These are phyloP conservation scores for Thamnaconus septentrionalis DNA, from an alignment of 2,113 vertebrate genomes.

Conservation along the genomic window DNA sequence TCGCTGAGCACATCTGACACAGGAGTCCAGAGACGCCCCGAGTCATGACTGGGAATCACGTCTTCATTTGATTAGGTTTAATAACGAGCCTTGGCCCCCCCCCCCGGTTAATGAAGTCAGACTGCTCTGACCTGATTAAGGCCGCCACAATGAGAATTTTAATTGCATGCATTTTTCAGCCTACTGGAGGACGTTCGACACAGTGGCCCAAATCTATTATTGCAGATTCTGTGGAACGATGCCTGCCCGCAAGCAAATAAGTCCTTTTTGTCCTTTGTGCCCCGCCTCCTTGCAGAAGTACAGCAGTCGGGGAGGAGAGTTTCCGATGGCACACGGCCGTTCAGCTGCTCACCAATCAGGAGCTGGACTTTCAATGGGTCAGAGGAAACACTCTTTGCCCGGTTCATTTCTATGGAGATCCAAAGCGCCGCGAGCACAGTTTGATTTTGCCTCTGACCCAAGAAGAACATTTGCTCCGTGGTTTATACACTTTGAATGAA, in stretches of 20 bases:
- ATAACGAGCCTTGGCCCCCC: conserved; percentile 36
- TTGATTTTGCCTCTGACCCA: no score
- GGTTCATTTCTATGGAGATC: no score
- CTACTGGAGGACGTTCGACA: conserved; percentile 23
- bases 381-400: no score
- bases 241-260: conserved; percentile 30
- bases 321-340: conserved; percentile 9
- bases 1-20: not conserved
- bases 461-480: no score
- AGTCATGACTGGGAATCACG: conserved; percentile 19
- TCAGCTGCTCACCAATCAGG: no score
- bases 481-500: no score
- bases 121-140: conserved; percentile 49
- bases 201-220: conserved; percentile 43
- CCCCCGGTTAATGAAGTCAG: conserved; percentile 45
- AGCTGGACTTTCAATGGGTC: no score
- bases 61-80: conserved; percentile 33
- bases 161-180: conserved; percentile 61
- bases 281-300: conserved; percentile 29
- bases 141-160: conserved; percentile 58
- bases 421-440: no score
- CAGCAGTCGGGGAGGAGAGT: conserved; percentile 18
- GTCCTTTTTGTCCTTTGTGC: conserved; percentile 21
- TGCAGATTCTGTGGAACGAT: conserved; percentile 24
- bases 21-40: not conserved